A percentile compares a stretch with the other conserved stretches of the same genome.
These are phyloP conservation scores for Zaprionus camerounensis DNA, from an alignment of 1,140 invertebrate species.

Conservation along the genomic window DNA sequence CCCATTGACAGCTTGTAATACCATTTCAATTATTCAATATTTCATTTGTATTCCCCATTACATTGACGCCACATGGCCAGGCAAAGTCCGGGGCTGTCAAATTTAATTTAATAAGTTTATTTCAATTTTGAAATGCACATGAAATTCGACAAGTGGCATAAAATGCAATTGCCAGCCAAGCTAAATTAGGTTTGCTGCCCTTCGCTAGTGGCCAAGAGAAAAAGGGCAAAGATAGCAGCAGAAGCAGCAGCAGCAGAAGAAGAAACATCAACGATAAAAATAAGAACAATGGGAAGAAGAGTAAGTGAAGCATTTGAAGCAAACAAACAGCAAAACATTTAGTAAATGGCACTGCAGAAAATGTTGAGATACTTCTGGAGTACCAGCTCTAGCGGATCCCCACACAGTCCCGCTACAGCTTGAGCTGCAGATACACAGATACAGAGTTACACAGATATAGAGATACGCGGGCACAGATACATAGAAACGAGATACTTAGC, in stretches of 20 bases:
- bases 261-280: background rate
- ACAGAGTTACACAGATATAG: background rate
- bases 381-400: background rate
- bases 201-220: background rate
- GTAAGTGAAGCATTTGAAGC: constrained; percentile 28
- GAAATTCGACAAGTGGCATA: constrained; percentile 32
- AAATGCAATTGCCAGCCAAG: constrained; percentile 31
- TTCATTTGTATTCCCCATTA: constrained; percentile 12
- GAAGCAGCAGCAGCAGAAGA: too few relatives aligned
- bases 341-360: constrained; percentile 29
- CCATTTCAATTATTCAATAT: constrained; percentile 7
- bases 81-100: constrained; percentile 36
- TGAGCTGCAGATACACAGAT: constrained; percentile 26
- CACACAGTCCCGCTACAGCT: background rate
- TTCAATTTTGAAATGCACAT: constrained; percentile 29
- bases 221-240: background rate
- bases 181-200: constrained; percentile 14
- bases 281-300: constrained; percentile 43
- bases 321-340: constrained; percentile 48
- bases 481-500: constrained; percentile 50
- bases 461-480: constrained; percentile 30
- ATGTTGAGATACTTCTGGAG: constrained; percentile 48
- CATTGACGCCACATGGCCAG: constrained; percentile 11
- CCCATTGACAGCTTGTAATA: background rate
- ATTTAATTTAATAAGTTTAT: constrained; percentile 46